phyloP scores from a whole-genome alignment of 2,888 invertebrate genomes.

The Pristionchus exspectatus region DNA sequence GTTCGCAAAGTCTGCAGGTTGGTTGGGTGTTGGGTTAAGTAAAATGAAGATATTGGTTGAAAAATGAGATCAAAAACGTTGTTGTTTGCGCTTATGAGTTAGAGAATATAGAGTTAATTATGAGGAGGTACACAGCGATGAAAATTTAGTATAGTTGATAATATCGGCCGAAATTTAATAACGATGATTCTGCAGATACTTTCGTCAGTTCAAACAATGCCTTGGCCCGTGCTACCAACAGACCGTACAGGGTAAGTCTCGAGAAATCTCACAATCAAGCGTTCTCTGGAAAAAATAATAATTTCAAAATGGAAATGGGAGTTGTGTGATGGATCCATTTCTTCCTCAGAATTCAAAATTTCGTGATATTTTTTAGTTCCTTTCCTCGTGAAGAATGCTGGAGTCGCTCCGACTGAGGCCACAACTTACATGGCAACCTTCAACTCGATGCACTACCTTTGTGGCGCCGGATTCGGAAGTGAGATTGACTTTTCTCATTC shows the following conservation, averaged over 20 bases:
- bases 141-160: too few relatives aligned
- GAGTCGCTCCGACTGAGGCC: background rate
- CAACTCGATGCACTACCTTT: constrained; percentile 54
- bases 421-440: constrained; percentile 43
- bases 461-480: constrained; percentile 53
- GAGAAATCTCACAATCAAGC: too few relatives aligned
- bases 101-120: too few relatives aligned
- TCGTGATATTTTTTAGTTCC: constrained; percentile 18
- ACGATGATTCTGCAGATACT: constrained; percentile 16
- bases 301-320: too few relatives aligned
- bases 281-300: too few relatives aligned
- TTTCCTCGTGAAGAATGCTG: constrained; percentile 46
- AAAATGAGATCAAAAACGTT: too few relatives aligned
- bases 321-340: too few relatives aligned
- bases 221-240: constrained; percentile 39
- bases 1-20: constrained; percentile 48
- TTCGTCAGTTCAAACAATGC: constrained; percentile 48
- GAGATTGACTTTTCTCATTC: background rate
- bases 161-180: too few relatives aligned
- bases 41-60: too few relatives aligned
- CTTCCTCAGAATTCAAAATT: background rate
- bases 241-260: background rate
- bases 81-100: too few relatives aligned
- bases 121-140: too few relatives aligned
- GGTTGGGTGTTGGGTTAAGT: background rate